Base-by-base conservation (phyloP, 2,797 vertebrate genomes). In the Brachyrhaphis roseni region DNA sequence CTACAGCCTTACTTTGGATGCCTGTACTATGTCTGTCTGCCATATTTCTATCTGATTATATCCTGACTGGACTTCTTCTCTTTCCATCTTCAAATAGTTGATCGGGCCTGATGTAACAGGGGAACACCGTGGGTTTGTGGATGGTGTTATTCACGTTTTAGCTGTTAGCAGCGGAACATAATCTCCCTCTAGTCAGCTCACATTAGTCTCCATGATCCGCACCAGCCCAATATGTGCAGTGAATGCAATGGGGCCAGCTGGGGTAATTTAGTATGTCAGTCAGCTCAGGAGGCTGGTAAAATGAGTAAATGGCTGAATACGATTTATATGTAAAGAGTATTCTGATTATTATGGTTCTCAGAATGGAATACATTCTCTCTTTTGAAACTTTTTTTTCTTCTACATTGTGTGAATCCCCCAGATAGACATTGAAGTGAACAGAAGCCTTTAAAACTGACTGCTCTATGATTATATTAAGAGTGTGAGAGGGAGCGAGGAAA, bases 401-500 rank as follows among this genome's bases (percentile, higher is more conserved):
- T 90, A 92, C 90, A 93, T 95, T 95, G 92, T 95, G 89, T 90
- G 92, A 91, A 89, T 93, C 91, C 87, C 86, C 89, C 85, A 91
- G 93, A 95, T 91, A 95, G 92, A 92, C 90, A 94, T 89, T 88
- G 80, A 87, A 95, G 94, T 94, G 94, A 95, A 94, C 90, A 92
- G 91, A 92, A 89, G 91, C 94, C 93, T 94, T 95, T 95, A 94
- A 95, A 95, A 95, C 90, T 85, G 87, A 91, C 90, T 92, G 91
- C 92, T 92, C 92, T 93, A 92, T 95, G 95, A 96, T 96, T 95
- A 95, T 94, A 95, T 95, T 95, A 95, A 95, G 91, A 94, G 91
- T 89, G 90, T 93, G 91, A 91, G 89, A 89, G 87, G 84, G 89
- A 86, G 85, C 74, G 77, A 82, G 86, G 83, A 81, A 86, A 83